Base-by-base conservation (phyloP, 2,888 invertebrate species). In the Drosophila demipolita region DNA sequence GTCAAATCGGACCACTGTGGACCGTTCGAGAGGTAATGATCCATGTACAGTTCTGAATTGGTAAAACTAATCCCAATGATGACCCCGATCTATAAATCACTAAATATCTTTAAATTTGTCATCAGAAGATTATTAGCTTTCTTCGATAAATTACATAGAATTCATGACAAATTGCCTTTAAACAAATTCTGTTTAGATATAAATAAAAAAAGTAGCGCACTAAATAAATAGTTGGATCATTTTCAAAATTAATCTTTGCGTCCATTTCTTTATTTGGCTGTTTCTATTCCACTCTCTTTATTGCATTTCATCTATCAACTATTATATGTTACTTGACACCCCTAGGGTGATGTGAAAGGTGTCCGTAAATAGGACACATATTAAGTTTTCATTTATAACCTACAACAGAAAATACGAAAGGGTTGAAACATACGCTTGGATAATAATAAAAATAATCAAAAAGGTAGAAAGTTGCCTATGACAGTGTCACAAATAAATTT, bases 1-100 rank as follows among this genome's bases (percentile, higher is more conserved):
- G 45, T 53, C 40, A 38, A 70, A 48, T 49, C 40, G 64, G 53
- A 23, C 26, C 29, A 17, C n/a, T 66, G 50, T 45, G 42, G 42
- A 17, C 29, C 23, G 40, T 12, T 26, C 35, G 23, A 29, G 15
- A 29, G 53, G 9, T 61, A 32, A 38, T n/a, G 17, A 40, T n/a
- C 60, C 45, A 53, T 52, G 4, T 32, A 60, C 36, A 57, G 23
- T 40, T 57, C 1, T 23, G 1, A 17, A 33, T 42, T 55, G 32
- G 26, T 58, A 40, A 42, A 40, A 59, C 40, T 53, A 60, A 32
- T 12, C n/a, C 23, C 35, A 55, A 17, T 55, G 29, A 63, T 5
- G 20, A 50, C 7, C 48, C 9, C 57, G 55, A 73, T 38, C 38
- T 59, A 62, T 54, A 59, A 71, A 52, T 36, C 40, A 35, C 32